Evolutionary conservation across 2,113 vertebrate genomes (phyloP), one percentile per base, ranked within the genome.

Genomic region (Emberiza fucata): DNA sequence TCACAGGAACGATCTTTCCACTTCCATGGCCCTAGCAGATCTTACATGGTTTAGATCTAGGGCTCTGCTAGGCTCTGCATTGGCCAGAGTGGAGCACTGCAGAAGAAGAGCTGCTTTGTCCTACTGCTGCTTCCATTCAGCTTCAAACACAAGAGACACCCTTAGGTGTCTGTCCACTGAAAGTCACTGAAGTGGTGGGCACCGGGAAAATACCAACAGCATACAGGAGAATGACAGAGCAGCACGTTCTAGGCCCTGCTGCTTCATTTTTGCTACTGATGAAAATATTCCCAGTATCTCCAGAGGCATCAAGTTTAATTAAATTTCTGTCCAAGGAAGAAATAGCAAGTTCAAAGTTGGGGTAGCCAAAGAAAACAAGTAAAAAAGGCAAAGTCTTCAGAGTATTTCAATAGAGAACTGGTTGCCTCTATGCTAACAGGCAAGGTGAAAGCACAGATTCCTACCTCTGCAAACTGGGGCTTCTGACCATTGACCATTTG

Each of bases 401-500:
- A 39, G 3, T 17, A 24, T 28, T 48, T 45, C 28, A 27, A 59
- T 17, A 61, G 80, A 73, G 18, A 63, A 45, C 27, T 5, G 14
- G 28, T 25, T 22, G 10, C 18, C 37, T 50, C 45, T 25, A 1
- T 0, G 7, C 15, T 51, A 63, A 48, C 20, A 87, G 88, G 28
- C 42, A 39, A 56, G 40, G 39, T 3, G 33, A 75, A 75, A 79
- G 48, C 48, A 68, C 7, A 42, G 27, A 22, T 42, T 76, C 88
- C 24, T 94, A 95, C 96, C 96, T 95, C 40, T 90, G 71, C 96
- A 96, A 7, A 14, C 47, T 47, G 94, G 96, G 53, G 35, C 27
- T 56, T 53, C 27, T 56, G 96, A 93, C 96, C 96, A 96, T 16
- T 82, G 21, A 12, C 91, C 66, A 20, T 88, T 25, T 28, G 28